Conservation (phyloP, 2,113 vertebrate genomes). For the Lagopus muta region DNA sequence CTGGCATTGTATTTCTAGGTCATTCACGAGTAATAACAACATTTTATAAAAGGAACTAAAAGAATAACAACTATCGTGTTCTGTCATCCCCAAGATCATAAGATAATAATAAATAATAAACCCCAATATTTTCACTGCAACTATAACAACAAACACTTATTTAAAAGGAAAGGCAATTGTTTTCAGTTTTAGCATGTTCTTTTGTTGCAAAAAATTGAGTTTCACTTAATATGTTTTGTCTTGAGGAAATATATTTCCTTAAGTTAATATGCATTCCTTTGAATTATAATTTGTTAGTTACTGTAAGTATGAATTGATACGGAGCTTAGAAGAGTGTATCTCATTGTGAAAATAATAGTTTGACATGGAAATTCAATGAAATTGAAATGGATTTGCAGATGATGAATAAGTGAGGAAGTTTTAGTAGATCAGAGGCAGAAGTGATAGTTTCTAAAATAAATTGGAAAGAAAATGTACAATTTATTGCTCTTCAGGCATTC, state of each 20-base stretch:
- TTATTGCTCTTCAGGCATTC: background rate
- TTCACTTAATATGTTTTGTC: slow-evolving; percentile 41
- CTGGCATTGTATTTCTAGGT: background rate
- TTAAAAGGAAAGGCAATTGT: slow-evolving; percentile 16
- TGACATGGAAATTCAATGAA: background rate
- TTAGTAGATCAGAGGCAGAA: background rate
- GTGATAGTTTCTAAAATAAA: background rate
- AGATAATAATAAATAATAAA: background rate
- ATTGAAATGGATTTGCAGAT: background rate
- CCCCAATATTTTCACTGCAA: background rate
- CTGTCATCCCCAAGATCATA: background rate
- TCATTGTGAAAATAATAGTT: slow-evolving; percentile 36
- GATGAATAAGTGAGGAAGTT: background rate
- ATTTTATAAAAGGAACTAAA: background rate
- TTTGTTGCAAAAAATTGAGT: background rate
- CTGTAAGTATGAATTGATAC: background rate
- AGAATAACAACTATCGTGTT: background rate
- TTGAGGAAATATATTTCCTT: slow-evolving; percentile 25
- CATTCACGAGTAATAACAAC: background rate
- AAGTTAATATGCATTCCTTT: slow-evolving; percentile 5
- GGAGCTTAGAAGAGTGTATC: background rate
- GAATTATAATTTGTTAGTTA: slow-evolving; percentile 39
- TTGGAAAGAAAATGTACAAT: background rate
- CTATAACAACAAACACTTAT: slow-evolving; percentile 21
- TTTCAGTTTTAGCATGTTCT: background rate